Conservation (phyloP, 2,888 invertebrate species). For the Tachina lurida region DNA sequence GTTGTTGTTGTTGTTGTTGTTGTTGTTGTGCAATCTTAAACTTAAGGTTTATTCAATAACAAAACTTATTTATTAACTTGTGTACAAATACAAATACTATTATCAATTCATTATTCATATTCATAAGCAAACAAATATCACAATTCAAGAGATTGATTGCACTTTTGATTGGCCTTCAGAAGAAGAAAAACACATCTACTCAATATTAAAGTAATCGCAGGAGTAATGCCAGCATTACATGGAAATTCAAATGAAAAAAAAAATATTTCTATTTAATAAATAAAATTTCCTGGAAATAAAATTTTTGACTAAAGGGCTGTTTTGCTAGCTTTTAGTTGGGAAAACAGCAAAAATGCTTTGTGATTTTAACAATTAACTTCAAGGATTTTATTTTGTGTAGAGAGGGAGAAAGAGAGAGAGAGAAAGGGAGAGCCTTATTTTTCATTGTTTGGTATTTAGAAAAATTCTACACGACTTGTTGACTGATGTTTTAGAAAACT, state of each 20-base stretch:
- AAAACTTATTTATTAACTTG: too few relatives aligned
- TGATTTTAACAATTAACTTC: slow-evolving; percentile 3
- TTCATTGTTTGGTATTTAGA: background rate
- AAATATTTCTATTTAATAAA: background rate
- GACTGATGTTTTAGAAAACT: slow-evolving; percentile 1
- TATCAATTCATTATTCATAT: too few relatives aligned
- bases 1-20: too few relatives aligned
- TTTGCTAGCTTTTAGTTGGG: background rate
- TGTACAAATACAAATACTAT: too few relatives aligned
- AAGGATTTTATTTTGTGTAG: background rate
- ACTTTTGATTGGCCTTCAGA: too few relatives aligned
- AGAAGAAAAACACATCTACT: too few relatives aligned
- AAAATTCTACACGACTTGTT: background rate
- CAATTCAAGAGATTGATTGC: too few relatives aligned
- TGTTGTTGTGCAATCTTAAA: too few relatives aligned
- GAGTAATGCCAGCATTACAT: too few relatives aligned
- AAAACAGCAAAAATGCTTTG: background rate
- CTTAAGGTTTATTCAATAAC: too few relatives aligned
- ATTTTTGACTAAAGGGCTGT: background rate
- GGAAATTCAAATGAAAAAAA: background rate
- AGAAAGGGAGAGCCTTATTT: background rate
- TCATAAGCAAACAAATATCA: too few relatives aligned
- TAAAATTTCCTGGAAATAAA: background rate
- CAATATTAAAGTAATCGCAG: too few relatives aligned
- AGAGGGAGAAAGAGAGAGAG: background rate